Percentiles rank a stretch among this genome's conserved stretches.
These are phyloP conservation scores for Mobula birostris DNA, from an alignment of 2,113 vertebrate species.

Conservation along the genomic window DNA sequence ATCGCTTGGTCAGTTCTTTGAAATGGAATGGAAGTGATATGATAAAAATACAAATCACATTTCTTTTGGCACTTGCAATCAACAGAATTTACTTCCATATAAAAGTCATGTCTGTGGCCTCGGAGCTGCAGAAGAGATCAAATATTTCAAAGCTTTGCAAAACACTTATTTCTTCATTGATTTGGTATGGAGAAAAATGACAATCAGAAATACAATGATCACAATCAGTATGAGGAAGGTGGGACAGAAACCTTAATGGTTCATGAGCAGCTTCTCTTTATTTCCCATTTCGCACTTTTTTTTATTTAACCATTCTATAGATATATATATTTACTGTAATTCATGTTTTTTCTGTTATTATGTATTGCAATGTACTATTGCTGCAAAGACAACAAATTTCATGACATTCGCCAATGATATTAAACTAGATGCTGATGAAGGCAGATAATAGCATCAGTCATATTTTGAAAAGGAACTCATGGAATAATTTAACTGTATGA, in stretches of 20 bases:
- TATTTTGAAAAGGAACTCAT: not conserved
- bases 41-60: not conserved
- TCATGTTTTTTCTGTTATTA: too few relatives aligned
- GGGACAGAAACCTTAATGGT: too few relatives aligned
- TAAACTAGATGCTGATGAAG: too few relatives aligned
- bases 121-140: not conserved
- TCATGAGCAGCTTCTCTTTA: too few relatives aligned
- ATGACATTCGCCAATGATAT: too few relatives aligned
- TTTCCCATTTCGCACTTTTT: too few relatives aligned
- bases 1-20: not conserved
- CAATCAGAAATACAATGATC: not conserved
- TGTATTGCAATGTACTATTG: too few relatives aligned
- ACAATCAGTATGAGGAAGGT: not conserved
- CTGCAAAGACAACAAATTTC: too few relatives aligned
- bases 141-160: not conserved
- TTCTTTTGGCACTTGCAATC: not conserved
- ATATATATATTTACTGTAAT: too few relatives aligned
- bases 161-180: not conserved
- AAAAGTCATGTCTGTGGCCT: not conserved
- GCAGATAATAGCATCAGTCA: not conserved
- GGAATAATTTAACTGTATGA: not conserved
- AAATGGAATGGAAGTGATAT: not conserved
- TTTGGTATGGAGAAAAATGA: not conserved
- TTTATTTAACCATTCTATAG: too few relatives aligned
- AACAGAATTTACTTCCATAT: not conserved